Evolutionary conservation across 2,797 vertebrate genomes (phyloP), one percentile per base, ranked within the genome.

Genomic region (Gadopsis bispinosus): DNA sequence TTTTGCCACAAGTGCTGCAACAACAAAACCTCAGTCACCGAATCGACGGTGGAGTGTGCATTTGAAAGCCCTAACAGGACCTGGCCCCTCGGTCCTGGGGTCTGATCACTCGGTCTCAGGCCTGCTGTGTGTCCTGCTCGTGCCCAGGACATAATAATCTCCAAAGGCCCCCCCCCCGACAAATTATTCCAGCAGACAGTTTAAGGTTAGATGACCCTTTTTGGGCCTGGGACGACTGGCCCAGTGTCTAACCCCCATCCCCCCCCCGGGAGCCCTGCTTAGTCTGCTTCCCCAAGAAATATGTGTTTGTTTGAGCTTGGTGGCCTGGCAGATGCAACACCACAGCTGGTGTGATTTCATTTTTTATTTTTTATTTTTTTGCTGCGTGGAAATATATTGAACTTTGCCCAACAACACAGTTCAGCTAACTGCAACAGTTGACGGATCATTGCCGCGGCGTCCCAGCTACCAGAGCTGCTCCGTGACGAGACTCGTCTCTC

Each of bases 341-440:
- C 19, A 56, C 13, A 82, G 54, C 56, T 62, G 61, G 7, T 56
- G 29, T 41, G 37, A 61, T 63, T 55, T 41, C 39, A 37, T 54
- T 39, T 39, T 26, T 14, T 20, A 3, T 16, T 68, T 50, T 73
- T 55, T 33, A n/a, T n/a, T n/a, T n/a, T n/a, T n/a, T n/a, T 39
- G 43, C 43, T 63, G 20, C n/a, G 17, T 69, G 65, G 51, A 87
- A 73, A 75, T 68, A 45, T 60, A 78, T 68, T 37, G 50, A 75
- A 58, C 41, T 68, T 83, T 39, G 29, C 62, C 65, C 63, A 16
- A 54, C 58, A 55, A 43, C 35, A 59, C 20, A 65, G 14, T 62
- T 80, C 67, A 65, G 56, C 51, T 60, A 71, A 66, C 61, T 63
- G 69, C 72, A 69, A 62, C 48, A 73, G 26, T 67, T 78, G 63